phyloP scores from a whole-genome alignment of 2,888 invertebrate genomes.

The Corbicula japonica region DNA sequence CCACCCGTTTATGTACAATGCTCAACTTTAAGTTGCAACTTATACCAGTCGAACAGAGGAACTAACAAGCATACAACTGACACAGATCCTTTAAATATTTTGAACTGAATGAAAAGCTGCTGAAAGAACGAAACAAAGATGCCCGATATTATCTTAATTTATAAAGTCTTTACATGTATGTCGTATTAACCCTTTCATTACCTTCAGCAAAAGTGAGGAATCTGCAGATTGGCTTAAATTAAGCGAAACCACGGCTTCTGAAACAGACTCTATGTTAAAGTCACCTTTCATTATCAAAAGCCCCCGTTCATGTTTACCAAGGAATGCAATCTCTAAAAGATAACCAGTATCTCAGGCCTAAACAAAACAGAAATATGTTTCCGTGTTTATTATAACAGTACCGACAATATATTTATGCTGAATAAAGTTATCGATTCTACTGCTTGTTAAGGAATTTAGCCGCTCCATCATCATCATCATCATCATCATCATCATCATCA shows the following conservation, averaged over 20 bases:
- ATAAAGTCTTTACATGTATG: too few relatives aligned
- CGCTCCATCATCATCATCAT: neutral
- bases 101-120: too few relatives aligned
- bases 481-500: neutral
- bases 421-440: too few relatives aligned
- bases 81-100: too few relatives aligned
- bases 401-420: neutral
- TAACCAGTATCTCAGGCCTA: slow-evolving; percentile 1
- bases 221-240: slow-evolving; percentile 21
- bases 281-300: slow-evolving; percentile 21
- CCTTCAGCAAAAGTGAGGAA: neutral
- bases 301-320: slow-evolving; percentile 5
- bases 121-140: too few relatives aligned
- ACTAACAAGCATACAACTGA: too few relatives aligned
- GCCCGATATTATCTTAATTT: too few relatives aligned
- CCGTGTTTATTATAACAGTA: neutral
- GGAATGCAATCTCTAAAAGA: slow-evolving; percentile 17
- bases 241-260: slow-evolving; percentile 18
- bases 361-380: slow-evolving; percentile 1
- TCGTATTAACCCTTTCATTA: neutral
- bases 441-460: too few relatives aligned
- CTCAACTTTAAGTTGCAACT: too few relatives aligned
- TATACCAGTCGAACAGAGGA: too few relatives aligned
- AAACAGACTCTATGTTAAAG: slow-evolving; percentile 33
- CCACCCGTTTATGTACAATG: too few relatives aligned